A percentile compares a stretch with the other conserved stretches of the same genome.
These are phyloP conservation scores for Enoplosus armatus DNA, from an alignment of 2,797 vertebrate species.

Conservation along the genomic window DNA sequence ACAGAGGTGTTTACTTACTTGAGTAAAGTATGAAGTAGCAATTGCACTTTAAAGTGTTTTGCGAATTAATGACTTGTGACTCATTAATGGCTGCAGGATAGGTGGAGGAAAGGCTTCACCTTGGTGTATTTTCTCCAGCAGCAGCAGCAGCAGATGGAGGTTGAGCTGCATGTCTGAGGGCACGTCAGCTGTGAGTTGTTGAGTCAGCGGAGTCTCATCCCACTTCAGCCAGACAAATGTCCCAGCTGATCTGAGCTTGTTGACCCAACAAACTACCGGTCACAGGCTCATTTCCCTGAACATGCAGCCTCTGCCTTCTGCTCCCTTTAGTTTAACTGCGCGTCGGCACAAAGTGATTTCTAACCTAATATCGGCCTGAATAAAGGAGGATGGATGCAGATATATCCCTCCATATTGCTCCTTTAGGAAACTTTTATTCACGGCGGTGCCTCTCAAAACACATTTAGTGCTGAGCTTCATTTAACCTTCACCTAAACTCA, in stretches of 20 bases:
- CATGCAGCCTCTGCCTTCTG: constrained; percentile 30
- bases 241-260: constrained; percentile 47
- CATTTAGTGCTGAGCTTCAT: constrained; percentile 36
- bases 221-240: constrained; percentile 31
- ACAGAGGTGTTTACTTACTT: too few species aligned
- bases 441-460: neutral
- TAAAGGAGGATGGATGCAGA: neutral
- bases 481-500: constrained; percentile 56
- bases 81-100: neutral
- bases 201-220: constrained; percentile 47
- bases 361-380: constrained; percentile 5
- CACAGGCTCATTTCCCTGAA: constrained; percentile 47
- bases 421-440: constrained; percentile 7
- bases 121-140: too few species aligned
- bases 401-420: neutral
- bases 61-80: neutral
- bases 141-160: constrained; percentile 52
- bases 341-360: constrained; percentile 2
- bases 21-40: neutral
- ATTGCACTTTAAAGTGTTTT: neutral
- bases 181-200: constrained; percentile 35
- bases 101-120: neutral
- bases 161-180: constrained; percentile 16
- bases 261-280: constrained; percentile 51
- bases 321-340: neutral